phyloP scores from a whole-genome alignment of 2,888 invertebrate species.

The Apamea sordens region DNA sequence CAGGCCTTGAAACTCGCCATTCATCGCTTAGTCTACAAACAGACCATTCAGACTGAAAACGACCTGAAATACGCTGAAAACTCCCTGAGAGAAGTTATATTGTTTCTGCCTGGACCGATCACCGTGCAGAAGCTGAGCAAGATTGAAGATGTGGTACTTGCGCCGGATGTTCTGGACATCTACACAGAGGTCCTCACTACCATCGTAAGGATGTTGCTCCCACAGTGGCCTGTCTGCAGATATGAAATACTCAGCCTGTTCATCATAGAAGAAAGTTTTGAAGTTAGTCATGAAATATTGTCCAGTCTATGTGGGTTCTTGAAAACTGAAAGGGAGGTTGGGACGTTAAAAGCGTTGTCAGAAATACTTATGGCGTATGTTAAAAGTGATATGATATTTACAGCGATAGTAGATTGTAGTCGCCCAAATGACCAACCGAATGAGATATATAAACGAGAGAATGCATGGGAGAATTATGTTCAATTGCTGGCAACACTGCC shows the following conservation, averaged over 20 bases:
- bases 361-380: constrained; percentile 86
- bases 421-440: constrained; percentile 65
- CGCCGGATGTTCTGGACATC: constrained; percentile 69
- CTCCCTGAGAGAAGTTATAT: constrained; percentile 64
- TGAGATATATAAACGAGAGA: constrained; percentile 65
- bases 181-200: constrained; percentile 89
- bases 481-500: constrained; percentile 93
- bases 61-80: constrained; percentile 73
- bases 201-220: constrained; percentile 87
- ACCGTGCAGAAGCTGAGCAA: constrained; percentile 92
- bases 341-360: constrained; percentile 79
- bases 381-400: constrained; percentile 90
- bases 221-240: constrained; percentile 90
- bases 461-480: constrained; percentile 89
- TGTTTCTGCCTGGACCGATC: constrained; percentile 89
- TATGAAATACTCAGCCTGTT: constrained; percentile 85
- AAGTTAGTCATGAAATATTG: constrained; percentile 86
- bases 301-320: constrained; percentile 85
- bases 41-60: constrained; percentile 77
- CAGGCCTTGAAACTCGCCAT: constrained; percentile 75
- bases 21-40: constrained; percentile 75
- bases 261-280: constrained; percentile 88
- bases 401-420: constrained; percentile 84
- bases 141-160: constrained; percentile 1
- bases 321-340: constrained; percentile 79